These are phyloP conservation scores for Coracopsis vasa DNA, from an alignment of 2,113 vertebrate genomes.

Conservation along the genomic window DNA sequence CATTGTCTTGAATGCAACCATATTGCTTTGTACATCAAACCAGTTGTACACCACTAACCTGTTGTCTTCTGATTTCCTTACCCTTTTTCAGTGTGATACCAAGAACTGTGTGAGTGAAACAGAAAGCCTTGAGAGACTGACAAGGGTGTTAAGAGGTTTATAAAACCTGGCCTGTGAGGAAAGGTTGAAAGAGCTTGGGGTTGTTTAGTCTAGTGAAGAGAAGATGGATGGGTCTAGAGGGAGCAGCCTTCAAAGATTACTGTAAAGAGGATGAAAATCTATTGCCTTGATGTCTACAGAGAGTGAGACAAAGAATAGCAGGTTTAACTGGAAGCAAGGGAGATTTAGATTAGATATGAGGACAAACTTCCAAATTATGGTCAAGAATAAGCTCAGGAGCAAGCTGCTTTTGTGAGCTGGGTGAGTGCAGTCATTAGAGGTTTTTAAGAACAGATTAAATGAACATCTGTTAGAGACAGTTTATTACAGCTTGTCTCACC, in stretches of 20 bases:
- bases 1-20: background rate
- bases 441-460: background rate
- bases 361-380: background rate
- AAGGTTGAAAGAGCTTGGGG: background rate
- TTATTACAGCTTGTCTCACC: background rate
- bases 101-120: background rate
- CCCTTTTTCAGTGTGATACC: background rate
- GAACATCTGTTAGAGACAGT: background rate
- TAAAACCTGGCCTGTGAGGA: background rate
- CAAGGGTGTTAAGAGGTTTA: background rate
- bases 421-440: background rate
- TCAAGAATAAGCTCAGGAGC: background rate
- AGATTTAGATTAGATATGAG: background rate
- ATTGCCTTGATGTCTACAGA: background rate
- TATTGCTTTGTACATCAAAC: background rate
- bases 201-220: constrained; percentile 16
- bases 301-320: background rate
- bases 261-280: background rate
- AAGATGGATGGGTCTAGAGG: background rate
- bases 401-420: background rate
- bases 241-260: background rate
- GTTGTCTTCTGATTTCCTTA: background rate
- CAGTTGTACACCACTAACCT: background rate
- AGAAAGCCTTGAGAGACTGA: background rate
- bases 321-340: background rate